These are phyloP conservation scores for Australoheros facetus DNA, from an alignment of 2,797 vertebrate genomes.

Conservation along the genomic window DNA sequence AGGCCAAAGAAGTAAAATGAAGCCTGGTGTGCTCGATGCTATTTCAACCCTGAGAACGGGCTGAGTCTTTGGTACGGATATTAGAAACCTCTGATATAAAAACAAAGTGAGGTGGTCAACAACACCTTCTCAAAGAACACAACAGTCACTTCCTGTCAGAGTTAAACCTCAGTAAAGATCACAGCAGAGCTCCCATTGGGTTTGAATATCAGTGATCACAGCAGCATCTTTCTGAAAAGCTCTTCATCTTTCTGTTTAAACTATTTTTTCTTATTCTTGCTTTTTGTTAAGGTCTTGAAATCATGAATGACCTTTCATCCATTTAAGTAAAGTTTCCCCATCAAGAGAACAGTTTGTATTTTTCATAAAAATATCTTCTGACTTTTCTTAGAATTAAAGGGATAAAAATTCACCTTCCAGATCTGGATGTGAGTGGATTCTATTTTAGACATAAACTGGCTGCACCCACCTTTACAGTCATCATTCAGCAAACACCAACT, in stretches of 20 bases:
- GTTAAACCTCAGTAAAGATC: background rate
- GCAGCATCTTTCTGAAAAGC: too few species aligned
- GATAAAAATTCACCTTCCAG: accelerated
- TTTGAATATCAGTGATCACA: background rate
- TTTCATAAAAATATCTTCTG: accelerated
- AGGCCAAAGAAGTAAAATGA: slow-evolving; percentile 61
- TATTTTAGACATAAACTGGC: background rate
- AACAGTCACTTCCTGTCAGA: background rate
- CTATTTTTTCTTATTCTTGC: too few species aligned
- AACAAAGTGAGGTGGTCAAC: background rate
- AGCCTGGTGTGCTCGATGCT: slow-evolving; percentile 1
- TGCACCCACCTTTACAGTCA: background rate
- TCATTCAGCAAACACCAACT: background rate
- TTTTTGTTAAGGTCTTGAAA: too few species aligned
- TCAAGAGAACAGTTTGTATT: accelerated
- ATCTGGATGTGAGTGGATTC: accelerated
- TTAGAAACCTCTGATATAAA: background rate
- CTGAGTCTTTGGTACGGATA: background rate
- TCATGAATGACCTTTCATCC: too few species aligned
- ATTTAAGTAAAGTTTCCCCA: background rate
- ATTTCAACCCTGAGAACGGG: slow-evolving; percentile 23
- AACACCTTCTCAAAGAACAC: background rate
- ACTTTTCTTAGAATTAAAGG: background rate
- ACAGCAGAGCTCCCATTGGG: accelerated
- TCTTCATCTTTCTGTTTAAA: too few species aligned